phyloP scores from a whole-genome alignment of 2,113 vertebrate genomes.

The Callorhinus ursinus region DNA sequence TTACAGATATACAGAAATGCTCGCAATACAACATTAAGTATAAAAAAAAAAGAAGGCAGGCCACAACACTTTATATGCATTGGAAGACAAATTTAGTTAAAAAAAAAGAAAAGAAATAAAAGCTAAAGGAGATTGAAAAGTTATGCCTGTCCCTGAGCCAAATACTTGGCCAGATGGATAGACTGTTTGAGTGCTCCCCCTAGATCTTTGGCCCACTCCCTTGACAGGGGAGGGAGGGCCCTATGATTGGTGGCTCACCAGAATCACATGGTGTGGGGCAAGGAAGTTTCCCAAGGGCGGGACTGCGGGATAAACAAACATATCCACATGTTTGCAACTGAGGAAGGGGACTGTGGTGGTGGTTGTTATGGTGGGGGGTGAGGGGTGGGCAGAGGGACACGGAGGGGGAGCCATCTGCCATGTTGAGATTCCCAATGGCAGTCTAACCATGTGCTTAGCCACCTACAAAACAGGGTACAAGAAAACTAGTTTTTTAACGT shows the following conservation, averaged over 20 bases:
- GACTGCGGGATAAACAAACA: neutral
- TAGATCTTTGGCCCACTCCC: neutral
- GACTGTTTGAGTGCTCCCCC: neutral
- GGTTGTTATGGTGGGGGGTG: rapidly evolving
- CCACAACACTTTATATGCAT: neutral
- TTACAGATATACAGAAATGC: neutral
- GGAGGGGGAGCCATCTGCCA: neutral
- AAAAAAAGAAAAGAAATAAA: neutral
- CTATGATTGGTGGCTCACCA: neutral
- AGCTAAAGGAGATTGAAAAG: neutral
- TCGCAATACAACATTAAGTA: neutral
- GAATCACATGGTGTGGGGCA: neutral
- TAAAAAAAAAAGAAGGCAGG: neutral
- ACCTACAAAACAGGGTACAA: neutral
- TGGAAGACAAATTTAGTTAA: neutral
- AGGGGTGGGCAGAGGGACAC: neutral
- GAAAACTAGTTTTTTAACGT: neutral
- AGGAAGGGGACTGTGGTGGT: neutral
- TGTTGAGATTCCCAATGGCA: neutral
- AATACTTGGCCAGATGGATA: neutral
- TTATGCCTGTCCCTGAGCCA: neutral
- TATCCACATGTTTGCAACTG: neutral
- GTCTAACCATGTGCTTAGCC: neutral
- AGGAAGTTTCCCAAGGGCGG: neutral
- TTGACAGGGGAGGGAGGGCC: neutral